Percentiles rank a stretch among this genome's conserved stretches.
Evolutionary conservation across 2,888 invertebrate species (phyloP).

Genomic region (Agapostemon virescens): DNA sequence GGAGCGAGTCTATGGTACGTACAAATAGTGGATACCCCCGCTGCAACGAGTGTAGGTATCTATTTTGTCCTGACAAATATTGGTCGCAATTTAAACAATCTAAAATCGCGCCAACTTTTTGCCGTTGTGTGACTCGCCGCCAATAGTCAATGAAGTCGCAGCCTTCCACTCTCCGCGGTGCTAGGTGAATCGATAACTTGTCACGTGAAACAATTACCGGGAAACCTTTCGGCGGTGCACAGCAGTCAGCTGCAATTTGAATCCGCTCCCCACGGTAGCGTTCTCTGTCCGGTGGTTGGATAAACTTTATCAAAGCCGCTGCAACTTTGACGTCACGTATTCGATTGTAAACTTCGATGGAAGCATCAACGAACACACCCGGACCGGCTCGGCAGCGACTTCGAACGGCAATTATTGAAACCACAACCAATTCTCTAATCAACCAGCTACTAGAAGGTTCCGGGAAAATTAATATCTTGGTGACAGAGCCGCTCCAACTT

Average conservation of each 20-base stretch:
- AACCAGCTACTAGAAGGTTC: background rate
- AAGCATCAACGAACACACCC: slow-evolving; percentile 35
- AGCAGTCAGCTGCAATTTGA: slow-evolving; percentile 55
- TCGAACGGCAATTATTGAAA: slow-evolving; percentile 22
- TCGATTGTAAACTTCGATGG: slow-evolving; percentile 42
- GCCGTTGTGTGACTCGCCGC: background rate
- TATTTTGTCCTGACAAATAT: slow-evolving; percentile 3
- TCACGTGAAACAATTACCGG: slow-evolving; percentile 54
- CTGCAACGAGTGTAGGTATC: background rate
- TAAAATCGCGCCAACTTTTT: background rate
- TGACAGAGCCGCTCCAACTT: background rate
- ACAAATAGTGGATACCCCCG: background rate
- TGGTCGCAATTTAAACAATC: background rate
- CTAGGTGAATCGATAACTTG: slow-evolving; percentile 49
- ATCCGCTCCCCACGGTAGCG: slow-evolving; percentile 25
- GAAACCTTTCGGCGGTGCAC: slow-evolving; percentile 51
- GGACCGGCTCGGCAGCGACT: slow-evolving; percentile 12
- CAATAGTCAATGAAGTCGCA: slow-evolving; percentile 6
- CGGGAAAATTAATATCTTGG: background rate
- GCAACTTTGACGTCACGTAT: slow-evolving; percentile 43
- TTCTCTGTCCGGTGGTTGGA: slow-evolving; percentile 51
- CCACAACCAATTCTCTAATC: background rate
- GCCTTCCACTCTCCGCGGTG: slow-evolving; percentile 11
- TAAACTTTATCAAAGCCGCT: slow-evolving; percentile 59
- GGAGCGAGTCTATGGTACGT: background rate